These are phyloP conservation scores for Umimayanthus chanpuru DNA, from an alignment of 92 coral and sea anemone genomes.

Conservation along the genomic window DNA sequence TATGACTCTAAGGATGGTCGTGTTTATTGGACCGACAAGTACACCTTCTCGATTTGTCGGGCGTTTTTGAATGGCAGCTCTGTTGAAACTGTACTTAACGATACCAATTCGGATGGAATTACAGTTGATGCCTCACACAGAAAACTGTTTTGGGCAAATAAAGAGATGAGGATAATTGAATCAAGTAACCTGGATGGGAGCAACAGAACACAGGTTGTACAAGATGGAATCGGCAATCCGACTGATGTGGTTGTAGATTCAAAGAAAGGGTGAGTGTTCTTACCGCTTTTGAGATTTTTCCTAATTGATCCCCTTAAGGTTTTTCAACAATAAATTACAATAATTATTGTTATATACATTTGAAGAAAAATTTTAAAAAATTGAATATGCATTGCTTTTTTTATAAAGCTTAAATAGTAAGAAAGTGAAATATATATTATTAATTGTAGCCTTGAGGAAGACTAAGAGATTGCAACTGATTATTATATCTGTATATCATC, in stretches of 20 bases:
- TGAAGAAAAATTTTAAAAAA: no score
- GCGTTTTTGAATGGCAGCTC: conserved; percentile 6
- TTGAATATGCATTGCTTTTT: no score
- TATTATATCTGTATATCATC: no score
- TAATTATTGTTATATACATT: no score
- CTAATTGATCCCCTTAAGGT: no score
- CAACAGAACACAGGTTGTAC: background rate
- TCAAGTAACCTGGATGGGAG: conserved; percentile 30
- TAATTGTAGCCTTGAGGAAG: no score
- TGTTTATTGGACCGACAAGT: conserved; percentile 17
- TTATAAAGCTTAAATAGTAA: no score
- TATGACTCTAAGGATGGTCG: conserved; percentile 21
- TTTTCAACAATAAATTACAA: no score
- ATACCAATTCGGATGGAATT: conserved; percentile 2
- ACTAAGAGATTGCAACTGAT: no score
- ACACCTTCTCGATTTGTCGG: conserved; percentile 6
- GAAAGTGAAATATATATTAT: no score
- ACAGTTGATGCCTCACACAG: background rate
- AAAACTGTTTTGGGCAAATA: conserved; percentile 34
- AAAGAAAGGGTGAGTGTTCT: background rate
- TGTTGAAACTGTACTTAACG: background rate
- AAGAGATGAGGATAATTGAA: background rate
- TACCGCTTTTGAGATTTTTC: no score
- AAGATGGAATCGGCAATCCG: background rate
- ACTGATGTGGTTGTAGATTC: conserved; percentile 27